Base-by-base conservation (phyloP, 2,888 invertebrate genomes). In the Serrognathus titanus region DNA sequence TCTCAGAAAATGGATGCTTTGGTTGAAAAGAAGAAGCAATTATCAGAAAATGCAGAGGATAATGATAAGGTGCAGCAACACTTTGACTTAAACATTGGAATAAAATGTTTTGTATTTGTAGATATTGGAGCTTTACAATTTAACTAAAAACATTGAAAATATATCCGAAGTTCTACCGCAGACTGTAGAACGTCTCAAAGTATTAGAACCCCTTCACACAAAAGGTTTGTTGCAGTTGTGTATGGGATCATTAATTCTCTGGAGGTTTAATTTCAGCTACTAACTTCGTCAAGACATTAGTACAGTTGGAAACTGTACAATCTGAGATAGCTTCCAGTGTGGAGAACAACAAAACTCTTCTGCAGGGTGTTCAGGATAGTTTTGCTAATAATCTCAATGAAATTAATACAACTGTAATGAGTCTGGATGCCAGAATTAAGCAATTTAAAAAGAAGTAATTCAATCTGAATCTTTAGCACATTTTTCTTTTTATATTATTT, bases 151-250 rank as follows among this genome's bases (percentile, higher is more conserved):
- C 75, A 90, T 89, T 57, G 94, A 96, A 71, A 85, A 87, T 8
- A 83, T 92, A 58, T 84, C 88, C 49, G 88, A 92, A 73, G 83
- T 93, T 57, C 72, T 93, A 58, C 92, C 92, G 0, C 86, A 87
- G 67, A 85, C 90, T 20, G 83, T 96, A 37, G 90, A 94, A 66
- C 84, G 97, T 54, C 86, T 97, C 83, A 85, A 90, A 66, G 89
- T 94, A 1, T 79, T 97, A 3, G 92, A 94, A 76, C 85, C 88
- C 2, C 79, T 97, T 5, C 97, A 97, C 72, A 89, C 90, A 75
- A 93, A 94, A 85, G 95, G 95, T 94, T 31, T 31, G 24, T 31
- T 31, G 1, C 7, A 31, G 6, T 31, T 31, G 24, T 31, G 24
- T 1, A 31, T 16, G 24, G 4, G 24, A 31, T 6, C 24, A 6